Conservation (phyloP, 2,888 invertebrate genomes). For the Nomada fabriciana region DNA sequence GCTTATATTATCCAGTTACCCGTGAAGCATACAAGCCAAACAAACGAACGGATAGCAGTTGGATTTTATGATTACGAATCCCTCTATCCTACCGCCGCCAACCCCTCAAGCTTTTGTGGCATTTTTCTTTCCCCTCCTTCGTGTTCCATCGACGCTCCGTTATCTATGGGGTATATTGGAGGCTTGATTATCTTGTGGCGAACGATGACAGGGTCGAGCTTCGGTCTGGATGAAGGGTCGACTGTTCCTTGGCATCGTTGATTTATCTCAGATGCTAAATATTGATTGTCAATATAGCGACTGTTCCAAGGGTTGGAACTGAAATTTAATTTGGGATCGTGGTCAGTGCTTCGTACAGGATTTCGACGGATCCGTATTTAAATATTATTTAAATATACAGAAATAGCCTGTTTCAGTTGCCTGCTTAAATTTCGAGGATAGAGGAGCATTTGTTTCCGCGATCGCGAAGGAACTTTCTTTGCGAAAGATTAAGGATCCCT, state of each 20-base stretch:
- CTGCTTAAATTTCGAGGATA: slow-evolving; percentile 10
- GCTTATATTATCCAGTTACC: slow-evolving; percentile 79
- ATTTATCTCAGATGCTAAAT: neutral
- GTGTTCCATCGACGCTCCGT: neutral
- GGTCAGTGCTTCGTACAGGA: too few species aligned
- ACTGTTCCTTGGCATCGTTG: neutral
- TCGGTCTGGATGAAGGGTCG: neutral
- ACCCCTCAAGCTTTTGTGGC: neutral
- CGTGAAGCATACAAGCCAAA: slow-evolving; percentile 77
- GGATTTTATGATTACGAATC: slow-evolving; percentile 60
- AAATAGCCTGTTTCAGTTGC: slow-evolving; percentile 9
- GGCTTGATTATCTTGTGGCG: neutral
- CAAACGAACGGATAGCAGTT: slow-evolving; percentile 76
- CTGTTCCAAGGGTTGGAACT: too few species aligned
- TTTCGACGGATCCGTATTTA: too few species aligned
- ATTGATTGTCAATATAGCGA: too few species aligned
- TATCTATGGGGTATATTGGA: too few species aligned
- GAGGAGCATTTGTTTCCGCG: slow-evolving; percentile 19
- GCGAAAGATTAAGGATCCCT: slow-evolving; percentile 43
- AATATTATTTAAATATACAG: too few species aligned
- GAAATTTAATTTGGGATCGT: too few species aligned
- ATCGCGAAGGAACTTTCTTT: slow-evolving; percentile 28
- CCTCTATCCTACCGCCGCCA: neutral
- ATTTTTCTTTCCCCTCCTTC: neutral
- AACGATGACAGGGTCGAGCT: neutral